Percentiles rank a stretch among this genome's conserved stretches.
These are phyloP conservation scores for Tiliacea aurago DNA, from an alignment of 2,888 invertebrate species.

Conservation along the genomic window DNA sequence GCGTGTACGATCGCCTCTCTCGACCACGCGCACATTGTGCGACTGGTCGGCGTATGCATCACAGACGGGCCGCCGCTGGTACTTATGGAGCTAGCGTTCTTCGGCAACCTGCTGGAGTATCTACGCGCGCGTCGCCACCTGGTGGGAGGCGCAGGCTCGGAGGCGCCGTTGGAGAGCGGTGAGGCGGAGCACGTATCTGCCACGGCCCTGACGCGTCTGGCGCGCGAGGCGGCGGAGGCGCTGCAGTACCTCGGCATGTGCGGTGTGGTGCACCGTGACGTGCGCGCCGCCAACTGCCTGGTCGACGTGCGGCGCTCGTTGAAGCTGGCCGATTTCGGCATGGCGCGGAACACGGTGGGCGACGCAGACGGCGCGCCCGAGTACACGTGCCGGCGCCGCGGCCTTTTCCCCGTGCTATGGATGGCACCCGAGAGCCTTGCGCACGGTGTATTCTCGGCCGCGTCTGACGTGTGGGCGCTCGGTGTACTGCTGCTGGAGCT, in stretches of 20 bases:
- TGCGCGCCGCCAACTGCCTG: slow-evolving; percentile 94
- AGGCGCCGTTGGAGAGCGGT: slow-evolving; percentile 89
- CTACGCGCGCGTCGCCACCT: slow-evolving; percentile 93
- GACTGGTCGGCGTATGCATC: slow-evolving; percentile 94
- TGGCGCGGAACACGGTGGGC: slow-evolving; percentile 95
- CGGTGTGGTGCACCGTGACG: slow-evolving; percentile 95
- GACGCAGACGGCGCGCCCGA: slow-evolving; percentile 92
- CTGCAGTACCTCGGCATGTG: slow-evolving; percentile 91
- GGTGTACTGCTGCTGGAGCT: slow-evolving; percentile 96
- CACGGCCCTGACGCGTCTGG: slow-evolving; percentile 75
- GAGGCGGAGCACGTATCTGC: slow-evolving; percentile 78
- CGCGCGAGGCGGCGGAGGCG: slow-evolving; percentile 44
- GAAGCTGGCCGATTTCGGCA: slow-evolving; percentile 96
- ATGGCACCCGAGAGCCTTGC: slow-evolving; percentile 97
- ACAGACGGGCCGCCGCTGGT: slow-evolving; percentile 95
- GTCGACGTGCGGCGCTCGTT: slow-evolving; percentile 93
- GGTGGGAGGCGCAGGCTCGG: slow-evolving; percentile 90
- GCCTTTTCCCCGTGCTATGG: slow-evolving; percentile 96
- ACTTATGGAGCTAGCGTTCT: slow-evolving; percentile 97
- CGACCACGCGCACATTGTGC: slow-evolving; percentile 95
- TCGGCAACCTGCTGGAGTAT: slow-evolving; percentile 96
- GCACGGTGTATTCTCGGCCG: slow-evolving; percentile 94
- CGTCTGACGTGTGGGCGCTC: slow-evolving; percentile 97
- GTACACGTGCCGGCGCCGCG: slow-evolving; percentile 95
- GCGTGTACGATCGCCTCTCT: slow-evolving; percentile 97